A percentile compares a stretch with the other conserved stretches of the same genome.
These are phyloP conservation scores for Dinomys branickii DNA, from an alignment of 2,113 vertebrate genomes.

Conservation along the genomic window DNA sequence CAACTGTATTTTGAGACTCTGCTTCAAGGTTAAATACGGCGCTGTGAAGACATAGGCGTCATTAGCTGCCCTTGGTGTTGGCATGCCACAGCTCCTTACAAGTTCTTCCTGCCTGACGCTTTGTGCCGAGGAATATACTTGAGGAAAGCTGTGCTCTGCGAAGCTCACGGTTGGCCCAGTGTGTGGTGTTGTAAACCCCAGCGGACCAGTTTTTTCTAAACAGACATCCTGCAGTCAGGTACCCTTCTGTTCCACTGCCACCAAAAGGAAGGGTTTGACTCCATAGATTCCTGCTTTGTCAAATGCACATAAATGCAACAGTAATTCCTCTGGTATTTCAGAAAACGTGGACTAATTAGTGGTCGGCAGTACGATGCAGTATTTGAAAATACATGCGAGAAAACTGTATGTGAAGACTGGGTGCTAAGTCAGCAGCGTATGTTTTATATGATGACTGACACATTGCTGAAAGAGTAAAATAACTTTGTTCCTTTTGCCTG, in stretches of 20 bases:
- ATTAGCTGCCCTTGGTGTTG: too few relatives aligned
- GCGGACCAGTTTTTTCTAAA: conserved; percentile 72
- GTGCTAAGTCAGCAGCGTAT: background rate
- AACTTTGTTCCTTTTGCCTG: conserved; percentile 26
- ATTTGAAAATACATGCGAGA: conserved; percentile 6
- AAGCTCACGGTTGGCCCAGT: conserved; percentile 25
- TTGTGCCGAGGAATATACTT: conserved; percentile 38
- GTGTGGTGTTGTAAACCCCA: conserved; percentile 69
- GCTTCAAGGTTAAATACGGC: too few relatives aligned
- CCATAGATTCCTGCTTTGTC: conserved; percentile 66
- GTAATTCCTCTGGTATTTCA: conserved; percentile 37
- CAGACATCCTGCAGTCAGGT: conserved; percentile 72
- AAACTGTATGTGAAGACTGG: conserved; percentile 54
- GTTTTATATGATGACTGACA: background rate
- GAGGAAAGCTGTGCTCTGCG: conserved; percentile 68
- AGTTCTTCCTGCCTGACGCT: too few relatives aligned
- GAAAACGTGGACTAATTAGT: conserved; percentile 29
- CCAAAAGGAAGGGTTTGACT: conserved; percentile 72
- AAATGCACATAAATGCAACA: conserved; percentile 66
- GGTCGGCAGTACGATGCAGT: conserved; percentile 37
- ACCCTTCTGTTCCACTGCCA: conserved; percentile 74
- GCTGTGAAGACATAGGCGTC: too few relatives aligned
- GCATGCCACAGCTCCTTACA: too few relatives aligned
- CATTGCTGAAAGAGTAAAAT: conserved; percentile 32
- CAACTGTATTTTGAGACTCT: too few relatives aligned